phyloP scores from a whole-genome alignment of 2,888 invertebrate species.

The Eremobia ochroleuca region DNA sequence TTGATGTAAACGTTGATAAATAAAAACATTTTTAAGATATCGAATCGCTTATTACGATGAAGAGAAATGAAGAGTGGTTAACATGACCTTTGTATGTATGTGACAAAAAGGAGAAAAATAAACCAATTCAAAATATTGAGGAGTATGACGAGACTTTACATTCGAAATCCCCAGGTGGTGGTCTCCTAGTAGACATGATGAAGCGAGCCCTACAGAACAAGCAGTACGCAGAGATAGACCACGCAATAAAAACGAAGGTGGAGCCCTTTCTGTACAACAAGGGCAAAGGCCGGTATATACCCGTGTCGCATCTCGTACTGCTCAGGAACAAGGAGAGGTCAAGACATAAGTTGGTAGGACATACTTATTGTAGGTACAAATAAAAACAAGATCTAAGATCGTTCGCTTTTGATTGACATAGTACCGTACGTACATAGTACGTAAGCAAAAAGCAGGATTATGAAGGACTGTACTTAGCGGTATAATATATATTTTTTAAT shows the following conservation, averaged over 20 bases:
- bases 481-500: not conserved
- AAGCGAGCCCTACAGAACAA: slow-evolving; percentile 97
- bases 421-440: not conserved
- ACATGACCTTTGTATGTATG: too few relatives aligned
- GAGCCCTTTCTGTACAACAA: slow-evolving; percentile 98
- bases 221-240: slow-evolving; percentile 97
- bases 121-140: not conserved
- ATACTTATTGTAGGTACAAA: not conserved
- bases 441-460: not conserved
- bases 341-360: slow-evolving; percentile 93
- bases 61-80: too few relatives aligned
- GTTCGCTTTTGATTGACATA: not conserved
- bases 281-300: slow-evolving; percentile 97
- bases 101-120: too few relatives aligned
- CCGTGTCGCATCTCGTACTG: slow-evolving; percentile 96
- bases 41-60: too few relatives aligned
- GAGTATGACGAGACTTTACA: not conserved
- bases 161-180: slow-evolving; percentile 92
- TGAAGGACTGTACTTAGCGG: not conserved
- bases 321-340: slow-evolving; percentile 96
- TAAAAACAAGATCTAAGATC: not conserved
- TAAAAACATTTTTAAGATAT: too few relatives aligned
- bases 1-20: too few relatives aligned
- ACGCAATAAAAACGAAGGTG: slow-evolving; percentile 97
- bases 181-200: slow-evolving; percentile 98